Conservation (phyloP, 1,140 invertebrate species). For the Drosophila setifemur region DNA sequence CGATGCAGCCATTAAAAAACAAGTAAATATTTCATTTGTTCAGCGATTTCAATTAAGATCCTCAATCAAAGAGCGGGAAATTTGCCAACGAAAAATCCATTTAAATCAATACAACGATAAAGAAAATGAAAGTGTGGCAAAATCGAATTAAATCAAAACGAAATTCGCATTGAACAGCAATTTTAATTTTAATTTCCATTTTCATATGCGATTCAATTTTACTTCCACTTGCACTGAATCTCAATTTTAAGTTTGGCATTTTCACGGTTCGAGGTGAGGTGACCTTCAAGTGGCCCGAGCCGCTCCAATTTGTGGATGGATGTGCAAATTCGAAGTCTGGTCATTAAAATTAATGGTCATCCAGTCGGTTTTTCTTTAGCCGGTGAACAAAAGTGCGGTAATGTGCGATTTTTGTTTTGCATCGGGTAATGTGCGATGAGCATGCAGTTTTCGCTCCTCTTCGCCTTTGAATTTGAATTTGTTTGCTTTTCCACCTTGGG, state of each 20-base stretch:
- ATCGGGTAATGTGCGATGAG: slow-evolving; percentile 52
- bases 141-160: background rate
- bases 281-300: slow-evolving; percentile 19
- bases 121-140: slow-evolving; percentile 13
- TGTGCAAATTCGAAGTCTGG: slow-evolving; percentile 23
- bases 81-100: background rate
- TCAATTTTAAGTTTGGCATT: background rate
- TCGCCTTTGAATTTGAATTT: background rate
- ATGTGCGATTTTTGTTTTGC: slow-evolving; percentile 18
- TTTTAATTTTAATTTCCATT: background rate
- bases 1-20: background rate
- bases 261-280: slow-evolving; percentile 2
- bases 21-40: slow-evolving; percentile 1
- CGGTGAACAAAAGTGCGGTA: slow-evolving; percentile 19
- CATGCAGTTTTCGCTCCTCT: slow-evolving; percentile 51
- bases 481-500: slow-evolving; percentile 5
- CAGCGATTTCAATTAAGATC: slow-evolving; percentile 4
- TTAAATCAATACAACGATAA: background rate
- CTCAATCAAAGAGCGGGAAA: slow-evolving; percentile 1
- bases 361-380: slow-evolving; percentile 6
- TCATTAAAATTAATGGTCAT: slow-evolving; percentile 61
- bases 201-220: background rate
- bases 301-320: slow-evolving; percentile 13
- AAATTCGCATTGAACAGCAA: slow-evolving; percentile 6
- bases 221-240: background rate